A percentile compares a stretch with the other conserved stretches of the same genome.
Evolutionary conservation across 2,113 vertebrate genomes (phyloP).

Genomic region (Mesoclemmys tuberculata): DNA sequence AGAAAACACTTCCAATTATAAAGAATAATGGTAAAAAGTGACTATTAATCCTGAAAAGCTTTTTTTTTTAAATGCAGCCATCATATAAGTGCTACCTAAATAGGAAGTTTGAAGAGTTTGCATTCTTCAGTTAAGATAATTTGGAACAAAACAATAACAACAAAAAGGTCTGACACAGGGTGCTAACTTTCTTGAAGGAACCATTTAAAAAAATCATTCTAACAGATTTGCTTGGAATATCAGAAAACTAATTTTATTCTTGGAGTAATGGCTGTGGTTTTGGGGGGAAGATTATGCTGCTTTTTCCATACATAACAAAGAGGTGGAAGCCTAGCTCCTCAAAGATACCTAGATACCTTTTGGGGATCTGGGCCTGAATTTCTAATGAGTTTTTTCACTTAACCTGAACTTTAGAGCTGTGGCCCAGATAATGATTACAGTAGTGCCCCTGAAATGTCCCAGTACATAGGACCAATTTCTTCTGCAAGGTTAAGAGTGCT

Average conservation of each 20-base stretch:
- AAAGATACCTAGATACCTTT: no score
- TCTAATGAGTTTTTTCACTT: no score
- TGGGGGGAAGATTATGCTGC: not conserved
- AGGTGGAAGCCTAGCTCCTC: no score
- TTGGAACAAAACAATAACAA: not conserved
- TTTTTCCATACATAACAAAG: not conserved
- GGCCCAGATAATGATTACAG: not conserved
- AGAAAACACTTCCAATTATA: not conserved
- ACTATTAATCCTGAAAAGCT: not conserved
- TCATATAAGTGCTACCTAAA: not conserved
- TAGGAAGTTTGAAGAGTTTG: not conserved
- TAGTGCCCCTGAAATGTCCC: not conserved
- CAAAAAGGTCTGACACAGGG: not conserved
- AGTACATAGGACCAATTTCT: not conserved
- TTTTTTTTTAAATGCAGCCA: not conserved
- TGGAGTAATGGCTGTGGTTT: not conserved
- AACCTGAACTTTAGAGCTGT: no score
- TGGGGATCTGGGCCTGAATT: no score
- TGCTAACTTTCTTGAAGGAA: not conserved
- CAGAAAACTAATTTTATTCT: not conserved
- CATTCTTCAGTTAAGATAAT: not conserved
- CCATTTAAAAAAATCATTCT: not conserved
- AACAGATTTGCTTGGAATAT: not conserved
- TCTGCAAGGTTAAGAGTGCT: not conserved
- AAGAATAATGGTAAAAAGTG: not conserved